phyloP scores from a whole-genome alignment of 2,888 invertebrate species.

The Seladonia tumulorum region DNA sequence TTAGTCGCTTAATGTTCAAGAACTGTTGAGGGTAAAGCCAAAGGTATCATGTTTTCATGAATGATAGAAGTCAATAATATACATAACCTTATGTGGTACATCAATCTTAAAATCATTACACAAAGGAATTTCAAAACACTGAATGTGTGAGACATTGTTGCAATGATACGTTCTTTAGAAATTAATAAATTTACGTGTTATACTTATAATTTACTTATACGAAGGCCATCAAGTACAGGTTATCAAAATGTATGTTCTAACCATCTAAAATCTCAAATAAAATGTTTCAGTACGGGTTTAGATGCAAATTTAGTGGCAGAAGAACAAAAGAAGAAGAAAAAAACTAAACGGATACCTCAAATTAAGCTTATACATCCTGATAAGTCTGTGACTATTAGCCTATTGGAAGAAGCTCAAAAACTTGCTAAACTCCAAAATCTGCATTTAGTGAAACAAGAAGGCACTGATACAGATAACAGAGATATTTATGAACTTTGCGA shows the following conservation, averaged over 20 bases:
- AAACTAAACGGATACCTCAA: slow-evolving; percentile 79
- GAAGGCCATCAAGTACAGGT: background rate
- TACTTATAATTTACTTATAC: background rate
- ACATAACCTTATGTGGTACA: background rate
- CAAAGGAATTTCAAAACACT: background rate
- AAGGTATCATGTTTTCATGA: background rate
- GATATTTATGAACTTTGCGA: slow-evolving; percentile 88
- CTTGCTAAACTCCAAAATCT: slow-evolving; percentile 89
- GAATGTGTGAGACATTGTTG: background rate
- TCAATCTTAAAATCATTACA: background rate
- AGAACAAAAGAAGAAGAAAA: slow-evolving; percentile 43
- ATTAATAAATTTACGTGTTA: background rate
- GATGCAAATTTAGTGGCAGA: fast-evolving
- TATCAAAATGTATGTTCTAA: background rate
- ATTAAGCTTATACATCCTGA: slow-evolving; percentile 88
- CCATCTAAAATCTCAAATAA: background rate
- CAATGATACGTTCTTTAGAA: background rate
- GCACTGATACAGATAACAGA: slow-evolving; percentile 87
- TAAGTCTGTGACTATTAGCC: slow-evolving; percentile 86
- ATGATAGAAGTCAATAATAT: background rate
- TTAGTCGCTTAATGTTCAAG: background rate
- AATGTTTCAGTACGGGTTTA: background rate
- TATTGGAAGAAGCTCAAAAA: slow-evolving; percentile 89
- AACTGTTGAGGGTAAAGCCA: background rate
- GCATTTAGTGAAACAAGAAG: slow-evolving; percentile 87